A percentile compares a stretch with the other conserved stretches of the same genome.
These are phyloP conservation scores for Cricetomys ansorgei DNA, from an alignment of 2,113 vertebrate genomes.

Conservation along the genomic window DNA sequence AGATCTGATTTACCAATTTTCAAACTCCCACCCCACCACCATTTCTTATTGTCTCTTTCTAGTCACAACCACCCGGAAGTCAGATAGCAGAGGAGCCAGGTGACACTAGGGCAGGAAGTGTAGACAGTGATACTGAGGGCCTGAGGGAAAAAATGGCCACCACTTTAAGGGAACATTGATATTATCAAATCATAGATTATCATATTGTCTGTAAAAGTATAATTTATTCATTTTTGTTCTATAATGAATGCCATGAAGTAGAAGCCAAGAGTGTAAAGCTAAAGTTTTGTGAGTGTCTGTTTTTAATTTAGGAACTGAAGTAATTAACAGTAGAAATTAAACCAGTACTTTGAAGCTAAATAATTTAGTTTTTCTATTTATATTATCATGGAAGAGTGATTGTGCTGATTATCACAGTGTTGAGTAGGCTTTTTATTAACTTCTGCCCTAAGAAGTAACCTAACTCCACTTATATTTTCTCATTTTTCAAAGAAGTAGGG, in stretches of 20 bases:
- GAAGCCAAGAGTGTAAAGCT: not conserved
- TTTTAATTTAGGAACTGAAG: not conserved
- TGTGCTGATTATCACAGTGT: not conserved
- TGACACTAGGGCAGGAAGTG: not conserved
- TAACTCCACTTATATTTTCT: not conserved
- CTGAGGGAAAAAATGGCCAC: not conserved
- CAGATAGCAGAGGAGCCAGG: not conserved
- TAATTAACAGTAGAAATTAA: not conserved
- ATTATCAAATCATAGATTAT: not conserved
- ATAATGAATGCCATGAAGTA: not conserved
- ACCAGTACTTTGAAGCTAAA: not conserved
- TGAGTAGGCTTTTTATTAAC: not conserved
- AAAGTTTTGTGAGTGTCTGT: not conserved
- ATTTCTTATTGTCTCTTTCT: no score
- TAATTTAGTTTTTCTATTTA: not conserved
- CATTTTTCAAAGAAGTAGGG: not conserved
- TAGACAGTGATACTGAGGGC: not conserved
- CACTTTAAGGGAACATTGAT: not conserved
- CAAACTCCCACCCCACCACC: not conserved
- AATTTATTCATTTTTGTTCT: not conserved
- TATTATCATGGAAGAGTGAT: not conserved
- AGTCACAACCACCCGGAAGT: not conserved
- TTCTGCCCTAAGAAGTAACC: not conserved
- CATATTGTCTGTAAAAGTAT: not conserved
- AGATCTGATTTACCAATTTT: no score